phyloP scores from a whole-genome alignment of 1,140 invertebrate genomes.

The Myzus persicae region DNA sequence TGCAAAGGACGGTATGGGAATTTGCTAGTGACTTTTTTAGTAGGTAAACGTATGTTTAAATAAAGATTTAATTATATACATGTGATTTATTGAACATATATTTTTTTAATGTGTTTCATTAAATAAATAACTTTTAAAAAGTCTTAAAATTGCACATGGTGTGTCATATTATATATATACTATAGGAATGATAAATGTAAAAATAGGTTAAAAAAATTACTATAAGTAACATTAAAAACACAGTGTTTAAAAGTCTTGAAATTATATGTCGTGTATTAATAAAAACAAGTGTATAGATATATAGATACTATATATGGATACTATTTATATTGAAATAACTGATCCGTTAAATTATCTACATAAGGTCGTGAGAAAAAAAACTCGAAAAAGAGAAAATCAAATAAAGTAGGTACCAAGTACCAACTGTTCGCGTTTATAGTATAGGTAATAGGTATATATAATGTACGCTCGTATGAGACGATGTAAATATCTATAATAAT shows the following conservation, averaged over 20 bases:
- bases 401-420: not conserved
- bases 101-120: not conserved
- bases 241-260: not conserved
- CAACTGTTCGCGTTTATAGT: not conserved
- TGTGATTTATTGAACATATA: not conserved
- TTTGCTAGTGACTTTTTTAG: not conserved
- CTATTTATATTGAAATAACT: not conserved
- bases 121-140: not conserved
- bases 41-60: not conserved
- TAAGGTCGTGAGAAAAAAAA: slow-evolving; percentile 41
- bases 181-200: not conserved
- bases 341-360: slow-evolving; percentile 7
- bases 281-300: not conserved
- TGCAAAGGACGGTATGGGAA: not conserved
- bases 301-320: not conserved
- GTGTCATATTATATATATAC: not conserved
- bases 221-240: slow-evolving; percentile 20
- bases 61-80: slow-evolving; percentile 3
- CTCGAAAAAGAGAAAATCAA: slow-evolving; percentile 26
- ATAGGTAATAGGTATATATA: not conserved
- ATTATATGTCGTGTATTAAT: not conserved
- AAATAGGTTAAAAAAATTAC: not conserved
- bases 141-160: not conserved
- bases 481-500: not conserved
- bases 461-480: not conserved